Percentiles rank a stretch among this genome's conserved stretches.
These are phyloP conservation scores for Mastomys natalensis DNA, from an alignment of 2,113 vertebrate genomes.

Conservation along the genomic window DNA sequence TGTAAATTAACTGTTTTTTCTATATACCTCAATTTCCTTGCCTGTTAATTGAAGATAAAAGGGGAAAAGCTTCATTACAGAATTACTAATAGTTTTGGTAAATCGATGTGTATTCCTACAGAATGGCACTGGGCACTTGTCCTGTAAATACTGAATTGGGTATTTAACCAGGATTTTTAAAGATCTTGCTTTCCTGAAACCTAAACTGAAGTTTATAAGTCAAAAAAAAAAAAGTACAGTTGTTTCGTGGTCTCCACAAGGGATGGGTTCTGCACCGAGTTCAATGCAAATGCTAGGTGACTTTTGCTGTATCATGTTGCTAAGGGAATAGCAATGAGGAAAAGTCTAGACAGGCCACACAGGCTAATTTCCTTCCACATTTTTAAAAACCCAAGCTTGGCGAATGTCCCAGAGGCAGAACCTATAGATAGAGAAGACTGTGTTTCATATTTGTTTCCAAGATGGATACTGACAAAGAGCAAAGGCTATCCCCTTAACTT, in stretches of 20 bases:
- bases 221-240: neutral
- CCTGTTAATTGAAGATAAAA: neutral
- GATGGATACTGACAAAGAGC: neutral
- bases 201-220: neutral
- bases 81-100: neutral
- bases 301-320: neutral
- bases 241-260: neutral
- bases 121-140: neutral
- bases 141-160: neutral
- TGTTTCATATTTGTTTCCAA: conserved; percentile 7
- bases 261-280: neutral
- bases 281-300: neutral
- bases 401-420: neutral
- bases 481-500: neutral
- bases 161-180: conserved; percentile 19
- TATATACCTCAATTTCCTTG: conserved; percentile 34
- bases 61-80: neutral
- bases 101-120: neutral
- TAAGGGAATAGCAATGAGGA: neutral
- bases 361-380: neutral
- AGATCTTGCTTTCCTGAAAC: neutral
- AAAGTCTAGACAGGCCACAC: neutral
- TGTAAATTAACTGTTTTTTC: neutral
- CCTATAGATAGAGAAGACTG: no score
- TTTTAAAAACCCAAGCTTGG: neutral